Percentiles rank a stretch among this genome's conserved stretches.
Evolutionary conservation across 2,888 invertebrate species (phyloP).

Genomic region (Neoitamus cyanurus): DNA sequence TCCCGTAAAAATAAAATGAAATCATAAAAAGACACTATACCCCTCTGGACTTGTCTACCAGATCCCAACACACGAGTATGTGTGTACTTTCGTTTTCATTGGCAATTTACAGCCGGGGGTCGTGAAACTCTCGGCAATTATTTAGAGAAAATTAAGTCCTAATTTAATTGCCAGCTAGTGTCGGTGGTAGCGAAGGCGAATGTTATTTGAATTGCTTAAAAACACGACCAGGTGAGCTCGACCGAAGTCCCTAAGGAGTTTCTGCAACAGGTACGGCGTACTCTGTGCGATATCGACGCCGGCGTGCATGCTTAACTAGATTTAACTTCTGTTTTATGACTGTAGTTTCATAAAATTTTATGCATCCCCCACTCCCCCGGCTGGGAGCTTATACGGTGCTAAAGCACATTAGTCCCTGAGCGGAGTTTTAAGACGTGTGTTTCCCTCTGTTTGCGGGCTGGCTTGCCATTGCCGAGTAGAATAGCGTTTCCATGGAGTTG

Average conservation of each 20-base stretch:
- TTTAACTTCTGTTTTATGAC: constrained; percentile 30
- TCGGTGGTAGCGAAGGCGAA: not conserved
- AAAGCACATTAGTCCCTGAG: constrained; percentile 11
- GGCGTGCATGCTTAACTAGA: constrained; percentile 6
- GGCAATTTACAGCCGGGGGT: not conserved
- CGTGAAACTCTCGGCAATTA: constrained; percentile 1
- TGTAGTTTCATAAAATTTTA: constrained; percentile 30
- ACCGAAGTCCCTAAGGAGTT: not conserved
- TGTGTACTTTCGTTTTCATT: not conserved
- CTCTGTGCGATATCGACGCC: not conserved
- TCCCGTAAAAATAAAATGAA: not conserved
- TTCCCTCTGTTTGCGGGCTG: constrained; percentile 15
- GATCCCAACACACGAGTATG: not conserved
- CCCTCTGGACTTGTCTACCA: not conserved
- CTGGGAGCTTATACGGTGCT: not conserved
- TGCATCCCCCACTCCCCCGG: not conserved
- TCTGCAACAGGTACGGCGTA: constrained; percentile 8
- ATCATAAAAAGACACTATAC: not conserved
- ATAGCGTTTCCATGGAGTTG: constrained; percentile 13
- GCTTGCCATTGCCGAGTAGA: not conserved
- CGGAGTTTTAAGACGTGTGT: constrained; percentile 27
- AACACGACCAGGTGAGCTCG: not conserved
- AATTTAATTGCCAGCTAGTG: not conserved
- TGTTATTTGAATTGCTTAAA: constrained; percentile 1
- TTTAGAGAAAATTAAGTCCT: constrained; percentile 5